phyloP scores from a whole-genome alignment of 2,888 invertebrate genomes.

The Cataglyphis rosenhaueri region DNA sequence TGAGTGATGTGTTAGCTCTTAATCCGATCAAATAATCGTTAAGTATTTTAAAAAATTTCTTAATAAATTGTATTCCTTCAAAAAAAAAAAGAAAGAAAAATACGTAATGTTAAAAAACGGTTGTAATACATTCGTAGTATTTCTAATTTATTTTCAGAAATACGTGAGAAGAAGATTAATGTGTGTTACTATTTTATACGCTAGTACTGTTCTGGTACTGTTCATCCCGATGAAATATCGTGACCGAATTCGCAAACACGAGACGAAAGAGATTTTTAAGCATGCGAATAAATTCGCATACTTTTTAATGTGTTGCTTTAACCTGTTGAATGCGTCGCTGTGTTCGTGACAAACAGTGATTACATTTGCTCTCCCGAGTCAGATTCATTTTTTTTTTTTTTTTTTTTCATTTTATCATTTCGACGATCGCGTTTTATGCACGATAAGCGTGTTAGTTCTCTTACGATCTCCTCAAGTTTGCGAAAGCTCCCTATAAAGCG shows the following conservation, averaged over 20 bases:
- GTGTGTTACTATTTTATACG: conserved; percentile 39
- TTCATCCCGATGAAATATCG: conserved; percentile 52
- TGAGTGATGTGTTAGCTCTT: neutral
- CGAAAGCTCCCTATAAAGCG: conserved; percentile 38
- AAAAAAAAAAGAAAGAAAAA: neutral
- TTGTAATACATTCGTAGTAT: neutral
- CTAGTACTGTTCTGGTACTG: conserved; percentile 30
- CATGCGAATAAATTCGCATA: conserved; percentile 81
- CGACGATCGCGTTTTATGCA: conserved; percentile 66
- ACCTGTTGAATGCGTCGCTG: conserved; percentile 83
- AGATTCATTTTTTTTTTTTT: conserved; percentile 61
- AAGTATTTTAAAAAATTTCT: neutral
- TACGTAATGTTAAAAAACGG: conserved; percentile 19
- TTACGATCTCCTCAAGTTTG: neutral
- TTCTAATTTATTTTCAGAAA: conserved; percentile 40
- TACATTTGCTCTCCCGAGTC: conserved; percentile 81
- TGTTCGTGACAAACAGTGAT: conserved; percentile 84
- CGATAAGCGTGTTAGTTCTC: conserved; percentile 68
- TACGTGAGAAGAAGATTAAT: conserved; percentile 47
- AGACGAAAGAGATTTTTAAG: conserved; percentile 72
- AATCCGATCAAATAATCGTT: neutral
- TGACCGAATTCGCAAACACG: conserved; percentile 59
- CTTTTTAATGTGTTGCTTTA: conserved; percentile 82
- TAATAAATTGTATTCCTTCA: neutral
- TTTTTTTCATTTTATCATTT: conserved; percentile 65